Conservation (phyloP, 2,113 vertebrate genomes). For the Litocranius walleri region DNA sequence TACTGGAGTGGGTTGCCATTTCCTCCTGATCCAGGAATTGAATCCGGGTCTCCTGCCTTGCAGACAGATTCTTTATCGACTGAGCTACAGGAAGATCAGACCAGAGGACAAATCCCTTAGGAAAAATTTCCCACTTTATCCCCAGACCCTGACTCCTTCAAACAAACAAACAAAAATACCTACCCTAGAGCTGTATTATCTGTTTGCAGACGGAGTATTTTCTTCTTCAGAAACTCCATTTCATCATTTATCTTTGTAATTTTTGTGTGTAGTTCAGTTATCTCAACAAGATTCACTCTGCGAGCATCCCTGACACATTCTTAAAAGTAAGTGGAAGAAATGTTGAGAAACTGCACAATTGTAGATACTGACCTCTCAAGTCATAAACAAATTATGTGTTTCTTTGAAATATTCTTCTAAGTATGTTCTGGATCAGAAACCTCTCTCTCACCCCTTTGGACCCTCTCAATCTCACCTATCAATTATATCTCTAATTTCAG, state of each 20-base stretch:
- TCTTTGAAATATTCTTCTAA: neutral
- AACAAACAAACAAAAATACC: neutral
- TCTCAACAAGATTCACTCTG: slow-evolving; percentile 69
- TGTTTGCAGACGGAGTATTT: slow-evolving; percentile 60
- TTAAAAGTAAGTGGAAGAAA: slow-evolving; percentile 57
- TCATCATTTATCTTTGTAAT: slow-evolving; percentile 46
- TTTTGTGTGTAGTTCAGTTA: slow-evolving; percentile 73
- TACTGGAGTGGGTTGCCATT: neutral
- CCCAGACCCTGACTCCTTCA: neutral
- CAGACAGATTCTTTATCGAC: neutral
- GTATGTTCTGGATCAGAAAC: neutral
- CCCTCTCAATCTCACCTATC: neutral
- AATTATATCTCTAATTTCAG: neutral
- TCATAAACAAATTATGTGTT: neutral
- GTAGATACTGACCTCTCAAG: neutral
- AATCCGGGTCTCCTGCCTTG: neutral
- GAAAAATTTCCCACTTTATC: neutral
- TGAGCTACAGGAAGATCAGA: neutral
- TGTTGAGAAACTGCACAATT: neutral
- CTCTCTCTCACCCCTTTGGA: neutral
- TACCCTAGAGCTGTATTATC: slow-evolving; percentile 76
- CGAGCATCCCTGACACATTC: slow-evolving; percentile 78
- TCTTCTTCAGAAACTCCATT: slow-evolving; percentile 53
- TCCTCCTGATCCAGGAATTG: neutral
- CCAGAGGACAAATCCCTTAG: neutral